Evolutionary conservation across 2,888 invertebrate genomes (phyloP), one percentile per base, ranked within the genome.

Genomic region (Chrysotoxum bicinctum): DNA sequence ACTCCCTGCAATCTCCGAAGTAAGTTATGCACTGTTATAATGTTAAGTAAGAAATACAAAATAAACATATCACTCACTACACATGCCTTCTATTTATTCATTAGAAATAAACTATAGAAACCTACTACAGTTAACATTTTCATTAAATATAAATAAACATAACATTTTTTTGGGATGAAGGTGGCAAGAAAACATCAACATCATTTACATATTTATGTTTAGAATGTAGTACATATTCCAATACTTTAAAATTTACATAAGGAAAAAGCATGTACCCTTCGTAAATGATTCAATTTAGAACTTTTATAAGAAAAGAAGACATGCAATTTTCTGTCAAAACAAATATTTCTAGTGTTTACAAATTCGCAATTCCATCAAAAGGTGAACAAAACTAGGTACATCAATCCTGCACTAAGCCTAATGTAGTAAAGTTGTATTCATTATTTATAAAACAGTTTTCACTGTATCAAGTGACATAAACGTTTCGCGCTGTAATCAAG

Each of bases 1-100:
- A 95, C 92, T 96, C 96, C 89, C 94, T 94, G 90, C 94, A 95
- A 91, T 92, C 92, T 89, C 96, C 96, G 92, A 96, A 96, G 97
- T 97, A 94, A 95, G 94, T 88, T 56, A 21, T 45, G 8, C 8
- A 23, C 14, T 23, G 7, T 23, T 50, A 14, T 12, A 12, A 23
- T 23, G n/a, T 40, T 40, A 8, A 16, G 14, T 40, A 37, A n/a
- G 16, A 21, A 14, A 19, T 19, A 8, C 19, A 21, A 12, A 14
- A 23, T 26, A 50, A 30, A 48, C 37, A 58, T 1, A 56, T 23
- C 66, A 43, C 30, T 72, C 72, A 73, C 60, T 40, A 85, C 81
- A 85, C 73, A 76, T 64, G 58, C 58, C 64, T 74, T 70, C 21
- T 56, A 32, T 54, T 32, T 70, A 66, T 79, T 78, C 75, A 79